phyloP scores from a whole-genome alignment of 2,888 invertebrate genomes.

The Tenthredo amoena region DNA sequence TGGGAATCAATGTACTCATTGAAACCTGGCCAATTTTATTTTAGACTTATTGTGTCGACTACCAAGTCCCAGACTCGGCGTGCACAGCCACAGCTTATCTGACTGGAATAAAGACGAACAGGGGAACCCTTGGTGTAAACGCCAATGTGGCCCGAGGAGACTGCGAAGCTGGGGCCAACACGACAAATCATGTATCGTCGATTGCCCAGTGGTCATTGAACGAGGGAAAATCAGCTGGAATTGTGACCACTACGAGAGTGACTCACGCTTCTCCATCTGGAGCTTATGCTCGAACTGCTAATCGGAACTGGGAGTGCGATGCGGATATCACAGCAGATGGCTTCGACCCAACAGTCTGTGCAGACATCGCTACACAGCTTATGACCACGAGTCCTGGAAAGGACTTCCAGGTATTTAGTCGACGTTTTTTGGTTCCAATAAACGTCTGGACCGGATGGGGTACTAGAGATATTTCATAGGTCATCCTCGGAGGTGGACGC shows the following conservation, averaged over 20 bases:
- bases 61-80: slow-evolving; percentile 90
- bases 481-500: slow-evolving; percentile 89
- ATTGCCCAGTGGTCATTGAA: slow-evolving; percentile 87
- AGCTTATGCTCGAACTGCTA: slow-evolving; percentile 86
- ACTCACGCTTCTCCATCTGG: slow-evolving; percentile 90
- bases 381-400: slow-evolving; percentile 84
- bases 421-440: not conserved
- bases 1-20: not conserved
- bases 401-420: slow-evolving; percentile 82
- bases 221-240: slow-evolving; percentile 81
- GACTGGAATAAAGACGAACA: slow-evolving; percentile 88
- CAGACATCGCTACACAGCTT: slow-evolving; percentile 88
- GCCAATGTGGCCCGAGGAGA: slow-evolving; percentile 83
- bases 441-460: not conserved
- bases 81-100: slow-evolving; percentile 91
- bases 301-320: slow-evolving; percentile 88
- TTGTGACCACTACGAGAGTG: slow-evolving; percentile 89
- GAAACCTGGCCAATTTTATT: slow-evolving; percentile 56
- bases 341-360: slow-evolving; percentile 80
- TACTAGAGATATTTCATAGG: slow-evolving; percentile 74
- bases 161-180: slow-evolving; percentile 82
- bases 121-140: slow-evolving; percentile 87
- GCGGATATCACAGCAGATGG: slow-evolving; percentile 80
- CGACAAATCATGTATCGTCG: slow-evolving; percentile 82
- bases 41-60: slow-evolving; percentile 88